Conservation (phyloP, 2,888 invertebrate genomes). For the Bombylius discolor region DNA sequence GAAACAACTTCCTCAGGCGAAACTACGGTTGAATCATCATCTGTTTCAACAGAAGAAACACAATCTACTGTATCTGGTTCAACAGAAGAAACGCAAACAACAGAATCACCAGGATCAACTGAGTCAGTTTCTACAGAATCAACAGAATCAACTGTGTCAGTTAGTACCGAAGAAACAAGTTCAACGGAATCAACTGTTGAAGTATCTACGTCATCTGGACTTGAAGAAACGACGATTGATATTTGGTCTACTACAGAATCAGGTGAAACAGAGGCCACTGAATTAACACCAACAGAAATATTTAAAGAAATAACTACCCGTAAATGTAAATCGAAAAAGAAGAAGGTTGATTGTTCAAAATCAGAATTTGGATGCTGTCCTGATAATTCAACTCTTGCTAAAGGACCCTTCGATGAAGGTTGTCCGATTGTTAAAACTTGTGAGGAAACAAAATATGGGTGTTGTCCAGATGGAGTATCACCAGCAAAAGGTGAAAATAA, state of each 20-base stretch:
- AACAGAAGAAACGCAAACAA: not conserved
- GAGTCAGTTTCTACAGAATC: not conserved
- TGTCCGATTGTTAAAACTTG: slow-evolving; percentile 64
- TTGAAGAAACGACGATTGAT: slow-evolving; percentile 26
- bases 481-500: slow-evolving; percentile 55
- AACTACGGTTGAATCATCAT: not conserved
- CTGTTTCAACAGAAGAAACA: slow-evolving; percentile 1
- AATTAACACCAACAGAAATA: slow-evolving; percentile 42
- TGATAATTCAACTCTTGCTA: slow-evolving; percentile 60
- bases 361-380: slow-evolving; percentile 73
- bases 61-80: not conserved
- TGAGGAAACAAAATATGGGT: slow-evolving; percentile 59
- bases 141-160: slow-evolving; percentile 4
- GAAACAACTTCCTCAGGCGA: not conserved
- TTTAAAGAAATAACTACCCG: slow-evolving; percentile 37
- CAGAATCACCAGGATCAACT: slow-evolving; percentile 6
- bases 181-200: slow-evolving; percentile 5
- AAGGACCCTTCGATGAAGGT: slow-evolving; percentile 70
- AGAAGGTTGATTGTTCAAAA: slow-evolving; percentile 41
- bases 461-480: slow-evolving; percentile 73
- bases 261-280: slow-evolving; percentile 21
- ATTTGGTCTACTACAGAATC: slow-evolving; percentile 28
- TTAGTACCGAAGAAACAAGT: slow-evolving; percentile 8
- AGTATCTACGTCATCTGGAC: slow-evolving; percentile 10
- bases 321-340: slow-evolving; percentile 45